These are phyloP conservation scores for Chrosomus eos DNA, from an alignment of 2,797 vertebrate species.

Conservation along the genomic window DNA sequence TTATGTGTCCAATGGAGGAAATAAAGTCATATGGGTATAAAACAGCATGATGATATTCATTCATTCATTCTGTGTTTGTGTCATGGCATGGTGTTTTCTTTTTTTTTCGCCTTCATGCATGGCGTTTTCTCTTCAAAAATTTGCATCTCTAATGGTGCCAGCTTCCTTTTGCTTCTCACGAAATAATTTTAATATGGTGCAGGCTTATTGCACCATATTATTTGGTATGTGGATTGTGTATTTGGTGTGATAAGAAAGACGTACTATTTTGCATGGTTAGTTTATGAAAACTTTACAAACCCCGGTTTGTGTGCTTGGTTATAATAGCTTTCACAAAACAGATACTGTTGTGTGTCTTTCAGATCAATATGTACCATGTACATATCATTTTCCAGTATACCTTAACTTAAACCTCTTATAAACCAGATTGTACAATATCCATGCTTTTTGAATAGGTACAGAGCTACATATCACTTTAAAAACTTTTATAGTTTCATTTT, in stretches of 20 bases:
- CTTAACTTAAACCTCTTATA: not conserved
- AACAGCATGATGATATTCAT: not conserved
- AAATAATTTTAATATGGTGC: conserved; percentile 19
- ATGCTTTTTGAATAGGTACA: not conserved
- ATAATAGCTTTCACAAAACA: not conserved
- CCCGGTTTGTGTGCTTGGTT: not conserved
- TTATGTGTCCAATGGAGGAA: not conserved
- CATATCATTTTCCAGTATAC: not conserved
- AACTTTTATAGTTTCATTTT: not conserved
- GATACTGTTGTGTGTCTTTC: conserved; percentile 14
- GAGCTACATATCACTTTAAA: not conserved
- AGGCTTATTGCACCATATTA: no score
- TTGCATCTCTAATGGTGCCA: not conserved
- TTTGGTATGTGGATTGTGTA: not conserved
- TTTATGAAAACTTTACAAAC: not conserved
- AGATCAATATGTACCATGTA: not conserved
- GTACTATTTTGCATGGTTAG: conserved; percentile 25
- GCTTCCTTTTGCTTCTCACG: not conserved
- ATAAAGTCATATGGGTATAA: not conserved
- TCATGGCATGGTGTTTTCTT: not conserved
- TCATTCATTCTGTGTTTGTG: not conserved
- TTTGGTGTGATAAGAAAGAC: conserved; percentile 14
- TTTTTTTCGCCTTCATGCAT: not conserved
- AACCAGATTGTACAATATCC: not conserved
- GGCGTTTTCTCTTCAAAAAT: not conserved